These are phyloP conservation scores for Chiloscyllium plagiosum DNA, from an alignment of 2,113 vertebrate species.

Conservation along the genomic window DNA sequence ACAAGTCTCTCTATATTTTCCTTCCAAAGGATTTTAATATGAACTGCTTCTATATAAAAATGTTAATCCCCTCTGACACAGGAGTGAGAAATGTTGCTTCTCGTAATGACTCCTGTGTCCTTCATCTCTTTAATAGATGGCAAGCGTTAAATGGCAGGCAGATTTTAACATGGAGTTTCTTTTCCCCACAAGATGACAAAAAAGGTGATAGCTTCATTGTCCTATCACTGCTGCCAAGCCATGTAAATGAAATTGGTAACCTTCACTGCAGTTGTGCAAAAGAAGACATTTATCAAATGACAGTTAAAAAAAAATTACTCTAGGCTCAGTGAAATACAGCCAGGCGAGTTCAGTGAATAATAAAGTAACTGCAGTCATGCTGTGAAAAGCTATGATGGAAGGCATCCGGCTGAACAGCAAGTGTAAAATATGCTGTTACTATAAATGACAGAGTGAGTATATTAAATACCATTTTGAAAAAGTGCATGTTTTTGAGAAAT, in stretches of 20 bases:
- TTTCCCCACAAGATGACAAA: conserved; percentile 37
- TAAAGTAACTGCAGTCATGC: neutral
- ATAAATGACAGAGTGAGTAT: neutral
- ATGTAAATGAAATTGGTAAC: conserved; percentile 66
- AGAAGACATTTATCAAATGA: conserved; percentile 52
- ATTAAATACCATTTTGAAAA: neutral
- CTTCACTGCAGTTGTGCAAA: conserved; percentile 50
- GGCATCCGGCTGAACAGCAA: neutral
- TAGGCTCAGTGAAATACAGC: conserved; percentile 57
- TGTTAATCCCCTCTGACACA: neutral
- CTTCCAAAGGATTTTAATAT: neutral
- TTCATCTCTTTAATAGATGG: neutral
- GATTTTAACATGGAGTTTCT: neutral
- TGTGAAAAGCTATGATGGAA: neutral
- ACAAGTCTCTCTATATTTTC: neutral
- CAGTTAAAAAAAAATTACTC: conserved; percentile 47
- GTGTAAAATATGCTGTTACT: neutral
- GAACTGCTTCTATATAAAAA: conserved; percentile 1
- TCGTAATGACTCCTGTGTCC: conserved; percentile 1
- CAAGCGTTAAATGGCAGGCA: neutral
- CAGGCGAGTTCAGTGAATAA: conserved; percentile 44
- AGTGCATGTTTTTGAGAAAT: neutral
- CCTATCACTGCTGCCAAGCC: conserved; percentile 50
- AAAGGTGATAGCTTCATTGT: conserved; percentile 59
- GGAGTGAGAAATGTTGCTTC: conserved; percentile 20